Conservation (phyloP, 2,113 vertebrate species). For the Phalacrocorax carbo region DNA sequence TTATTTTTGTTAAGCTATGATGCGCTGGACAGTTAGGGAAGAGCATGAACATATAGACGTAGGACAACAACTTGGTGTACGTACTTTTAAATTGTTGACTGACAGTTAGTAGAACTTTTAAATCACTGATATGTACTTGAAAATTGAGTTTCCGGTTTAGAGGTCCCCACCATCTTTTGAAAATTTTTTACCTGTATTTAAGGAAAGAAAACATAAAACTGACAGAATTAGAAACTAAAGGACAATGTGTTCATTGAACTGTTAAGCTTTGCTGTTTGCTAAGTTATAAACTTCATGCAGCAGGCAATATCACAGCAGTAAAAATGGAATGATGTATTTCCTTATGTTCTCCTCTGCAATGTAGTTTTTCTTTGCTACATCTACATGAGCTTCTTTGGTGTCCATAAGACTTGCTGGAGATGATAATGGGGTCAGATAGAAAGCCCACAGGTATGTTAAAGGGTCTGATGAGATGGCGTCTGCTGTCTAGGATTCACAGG, state of each 20-base stretch:
- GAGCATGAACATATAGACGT: not conserved
- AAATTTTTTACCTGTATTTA: not conserved
- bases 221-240: not conserved
- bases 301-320: not conserved
- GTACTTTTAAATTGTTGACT: not conserved
- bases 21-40: not conserved
- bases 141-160: not conserved
- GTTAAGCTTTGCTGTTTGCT: not conserved
- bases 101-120: not conserved
- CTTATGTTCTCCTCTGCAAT: not conserved
- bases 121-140: not conserved
- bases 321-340: not conserved
- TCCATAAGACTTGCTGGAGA: not conserved
- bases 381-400: not conserved
- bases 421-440: not conserved
- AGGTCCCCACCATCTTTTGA: not conserved
- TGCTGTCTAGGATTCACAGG: not conserved
- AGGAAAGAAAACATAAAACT: not conserved
- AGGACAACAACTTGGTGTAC: not conserved
- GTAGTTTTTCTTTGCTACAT: not conserved
- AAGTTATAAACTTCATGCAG: not conserved
- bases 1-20: not conserved
- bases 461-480: not conserved
- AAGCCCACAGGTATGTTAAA: not conserved
- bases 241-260: not conserved